Conservation (phyloP, 2,797 vertebrate species). For the Syngnathus acus region DNA sequence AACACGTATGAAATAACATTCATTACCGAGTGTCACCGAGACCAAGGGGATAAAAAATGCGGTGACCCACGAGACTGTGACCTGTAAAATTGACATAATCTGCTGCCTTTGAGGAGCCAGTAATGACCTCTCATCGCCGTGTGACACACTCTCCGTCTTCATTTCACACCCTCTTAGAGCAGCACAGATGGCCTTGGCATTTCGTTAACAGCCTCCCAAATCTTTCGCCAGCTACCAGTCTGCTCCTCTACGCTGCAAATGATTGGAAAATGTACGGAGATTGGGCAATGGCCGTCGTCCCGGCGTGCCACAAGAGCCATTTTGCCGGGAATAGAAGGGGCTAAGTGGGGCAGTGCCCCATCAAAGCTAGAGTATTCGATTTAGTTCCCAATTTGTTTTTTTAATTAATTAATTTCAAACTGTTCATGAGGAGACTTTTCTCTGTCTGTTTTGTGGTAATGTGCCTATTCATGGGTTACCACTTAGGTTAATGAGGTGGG, state of each 20-base stretch:
- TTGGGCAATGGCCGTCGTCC: background rate
- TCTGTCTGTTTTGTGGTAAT: background rate
- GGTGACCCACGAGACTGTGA: constrained; percentile 55
- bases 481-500: constrained; percentile 1
- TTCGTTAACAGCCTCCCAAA: constrained; percentile 49
- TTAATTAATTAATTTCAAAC: background rate
- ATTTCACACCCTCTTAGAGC: constrained; percentile 65
- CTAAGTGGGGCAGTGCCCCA: background rate
- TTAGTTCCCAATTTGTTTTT: background rate
- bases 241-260: constrained; percentile 20
- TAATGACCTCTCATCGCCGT: constrained; percentile 64
- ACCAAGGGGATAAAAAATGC: constrained; percentile 35
- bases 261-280: background rate
- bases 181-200: constrained; percentile 61
- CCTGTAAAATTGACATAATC: constrained; percentile 71
- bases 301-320: background rate
- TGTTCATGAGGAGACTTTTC: background rate
- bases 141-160: constrained; percentile 65
- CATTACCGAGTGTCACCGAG: constrained; percentile 47
- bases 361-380: background rate
- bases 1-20: constrained; percentile 28
- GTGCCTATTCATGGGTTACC: background rate
- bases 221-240: constrained; percentile 25
- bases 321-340: background rate
- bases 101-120: constrained; percentile 60